A percentile compares a stretch with the other conserved stretches of the same genome.
phyloP scores from a whole-genome alignment of 2,797 vertebrate species.

The Pseudochaenichthys georgianus region DNA sequence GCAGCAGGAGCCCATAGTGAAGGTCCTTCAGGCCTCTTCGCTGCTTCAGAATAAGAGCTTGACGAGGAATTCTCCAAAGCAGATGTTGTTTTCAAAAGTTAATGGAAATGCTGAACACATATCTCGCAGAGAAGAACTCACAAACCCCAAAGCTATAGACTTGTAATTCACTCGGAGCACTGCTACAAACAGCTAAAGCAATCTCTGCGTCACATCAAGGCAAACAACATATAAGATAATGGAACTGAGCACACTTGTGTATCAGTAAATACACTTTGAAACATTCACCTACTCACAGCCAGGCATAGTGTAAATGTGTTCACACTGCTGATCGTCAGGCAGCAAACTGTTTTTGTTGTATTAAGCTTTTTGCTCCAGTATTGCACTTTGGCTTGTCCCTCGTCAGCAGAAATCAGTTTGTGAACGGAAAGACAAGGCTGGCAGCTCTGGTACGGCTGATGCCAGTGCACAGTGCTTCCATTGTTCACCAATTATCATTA shows the following conservation, averaged over 20 bases:
- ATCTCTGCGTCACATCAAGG: slow-evolving; percentile 23
- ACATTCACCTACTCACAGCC: neutral
- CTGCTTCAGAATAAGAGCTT: slow-evolving; percentile 39
- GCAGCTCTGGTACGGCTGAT: slow-evolving; percentile 40
- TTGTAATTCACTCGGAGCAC: slow-evolving; percentile 13
- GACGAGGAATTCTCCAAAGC: slow-evolving; percentile 61
- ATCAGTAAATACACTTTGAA: slow-evolving; percentile 5
- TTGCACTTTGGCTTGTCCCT: slow-evolving; percentile 35
- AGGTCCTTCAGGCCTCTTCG: slow-evolving; percentile 36
- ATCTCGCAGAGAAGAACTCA: slow-evolving; percentile 31
- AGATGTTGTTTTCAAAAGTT: slow-evolving; percentile 74
- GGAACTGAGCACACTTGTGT: slow-evolving; percentile 1
- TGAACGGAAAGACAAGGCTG: slow-evolving; percentile 30
- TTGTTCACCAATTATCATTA: slow-evolving; percentile 67
- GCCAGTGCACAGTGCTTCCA: slow-evolving; percentile 30
- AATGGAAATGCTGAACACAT: slow-evolving; percentile 53
- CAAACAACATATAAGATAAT: slow-evolving; percentile 4
- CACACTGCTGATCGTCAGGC: neutral
- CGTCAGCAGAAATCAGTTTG: slow-evolving; percentile 52
- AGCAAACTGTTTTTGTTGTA: slow-evolving; percentile 42
- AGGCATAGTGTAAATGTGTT: neutral
- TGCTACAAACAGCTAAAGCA: slow-evolving; percentile 35
- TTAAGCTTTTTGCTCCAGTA: slow-evolving; percentile 61
- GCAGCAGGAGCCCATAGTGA: slow-evolving; percentile 23
- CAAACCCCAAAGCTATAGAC: slow-evolving; percentile 36